Evolutionary conservation across 2,888 invertebrate species (phyloP), one percentile per base, ranked within the genome.

Genomic region (Hecatera dysodea): DNA sequence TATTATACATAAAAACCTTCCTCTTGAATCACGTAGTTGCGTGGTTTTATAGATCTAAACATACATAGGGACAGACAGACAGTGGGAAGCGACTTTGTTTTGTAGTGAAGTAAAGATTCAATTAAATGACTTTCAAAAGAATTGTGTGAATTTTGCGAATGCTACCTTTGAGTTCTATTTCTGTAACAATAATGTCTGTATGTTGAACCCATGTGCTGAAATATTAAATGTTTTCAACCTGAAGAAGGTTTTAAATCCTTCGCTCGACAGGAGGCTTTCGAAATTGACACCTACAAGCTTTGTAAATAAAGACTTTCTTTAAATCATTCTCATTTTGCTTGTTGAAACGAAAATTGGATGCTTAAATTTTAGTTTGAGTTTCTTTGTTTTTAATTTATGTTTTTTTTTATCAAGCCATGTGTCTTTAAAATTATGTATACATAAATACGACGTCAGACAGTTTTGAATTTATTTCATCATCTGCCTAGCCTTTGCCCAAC

Each of bases 381-480:
- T 48, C 29, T 67, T 67, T 24, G 24, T 59, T n/a, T 42, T 12
- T 12, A 48, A 48, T 67, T 76, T 29, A 53, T n/a, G 42, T 75
- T 53, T 39, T 39, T 0, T 50, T 66, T 29, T 50, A 57, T 50
- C 17, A 15, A 6, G 27, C 36, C 33, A 50, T 29, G 52, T 17
- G 15, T 36, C 24, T 46, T 17, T 4, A 15, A 36, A 29, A 22
- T 29, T 17, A 36, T 56, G 12, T 48, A 22, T 17, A 1, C 15
- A 57, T 11, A 52, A n/a, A 71, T 36, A 36, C 9, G 36, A n/a
- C n/a, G 36, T 36, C 9, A 6, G 36, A 9, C 36, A n/a, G 15
- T 42, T 60, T 33, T 12, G 24, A n/a, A n/a, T n/a, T n/a, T n/a
- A n/a, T n/a, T n/a, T n/a, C n/a, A n/a, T n/a, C n/a, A n/a, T n/a